Evolutionary conservation across 2,888 invertebrate species (phyloP), one percentile per base, ranked within the genome.

Genomic region (Lithophane semibrunnea): DNA sequence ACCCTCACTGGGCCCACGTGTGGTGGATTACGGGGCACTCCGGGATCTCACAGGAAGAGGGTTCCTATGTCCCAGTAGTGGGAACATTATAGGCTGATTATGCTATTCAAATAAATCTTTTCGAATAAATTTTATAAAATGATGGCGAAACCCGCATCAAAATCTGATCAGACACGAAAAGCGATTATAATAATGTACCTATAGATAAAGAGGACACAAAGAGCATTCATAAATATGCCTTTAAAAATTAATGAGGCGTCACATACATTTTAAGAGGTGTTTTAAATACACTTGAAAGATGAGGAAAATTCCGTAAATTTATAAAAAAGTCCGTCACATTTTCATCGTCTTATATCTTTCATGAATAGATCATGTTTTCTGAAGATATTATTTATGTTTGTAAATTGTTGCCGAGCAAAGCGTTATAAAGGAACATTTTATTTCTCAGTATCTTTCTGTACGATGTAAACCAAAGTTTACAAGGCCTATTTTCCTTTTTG

Each of bases 321-420:
- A 13, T 77, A 72, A 72, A 56, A 83, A 73, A 79, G 52, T 66
- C 44, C 49, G 49, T 79, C 54, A 73, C 56, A 79, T 66, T 61
- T 79, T 47, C 54, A 61, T 37, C 84, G 69, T 58, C 49, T 77
- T 47, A 47, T 72, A 52, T 64, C 65, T 66, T 70, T 84, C 52
- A 84, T 81, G 73, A 79, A 81, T 67, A 79, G 81, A 70, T 79
- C 69, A 84, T 84, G 69, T 82, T 79, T 73, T 82, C 74, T 67
- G 52, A 73, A 74, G 68, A 70, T 70, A 84, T 68, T 81, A 73
- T 79, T 82, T 84, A 63, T 47, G 80, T 84, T 79, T 82, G 58
- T 37, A 74, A 79, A 82, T 73, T 81, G 73, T 84, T 66, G 56
- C 29, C 24, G 18, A 66, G 60, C 37, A 61, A 73, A 44, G n/a